Percentiles rank a stretch among this genome's conserved stretches.
phyloP scores from a whole-genome alignment of 2,113 vertebrate species.

The Caracal caracal region DNA sequence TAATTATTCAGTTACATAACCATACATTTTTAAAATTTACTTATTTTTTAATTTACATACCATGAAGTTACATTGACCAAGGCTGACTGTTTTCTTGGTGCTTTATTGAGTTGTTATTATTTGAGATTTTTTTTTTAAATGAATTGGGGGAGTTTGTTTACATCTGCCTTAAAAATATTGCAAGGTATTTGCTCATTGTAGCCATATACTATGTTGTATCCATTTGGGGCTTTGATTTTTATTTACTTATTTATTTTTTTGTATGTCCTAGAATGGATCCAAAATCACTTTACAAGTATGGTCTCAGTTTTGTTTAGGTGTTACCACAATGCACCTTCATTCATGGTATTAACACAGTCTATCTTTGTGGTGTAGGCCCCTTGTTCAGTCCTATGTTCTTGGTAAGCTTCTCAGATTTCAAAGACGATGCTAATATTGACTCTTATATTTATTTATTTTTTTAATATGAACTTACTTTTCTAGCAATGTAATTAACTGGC shows the following conservation, averaged over 20 bases:
- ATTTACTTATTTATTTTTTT: neutral
- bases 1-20: neutral
- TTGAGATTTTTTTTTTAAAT: neutral
- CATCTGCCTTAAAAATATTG: neutral
- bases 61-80: neutral
- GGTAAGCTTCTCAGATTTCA: neutral
- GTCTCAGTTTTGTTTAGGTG: neutral
- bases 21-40: neutral
- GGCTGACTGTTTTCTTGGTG: neutral
- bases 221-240: neutral
- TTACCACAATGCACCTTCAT: neutral
- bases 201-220: neutral
- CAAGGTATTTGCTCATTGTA: neutral
- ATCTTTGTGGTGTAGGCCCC: neutral
- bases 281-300: neutral
- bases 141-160: neutral
- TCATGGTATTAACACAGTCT: neutral
- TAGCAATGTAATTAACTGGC: neutral
- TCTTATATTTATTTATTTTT: neutral
- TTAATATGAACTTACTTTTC: neutral
- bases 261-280: neutral
- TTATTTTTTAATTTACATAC: neutral
- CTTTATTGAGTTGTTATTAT: neutral
- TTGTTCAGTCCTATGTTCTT: neutral
- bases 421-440: neutral